phyloP scores from a whole-genome alignment of 2,113 vertebrate species.

The Gobiocypris rarus region DNA sequence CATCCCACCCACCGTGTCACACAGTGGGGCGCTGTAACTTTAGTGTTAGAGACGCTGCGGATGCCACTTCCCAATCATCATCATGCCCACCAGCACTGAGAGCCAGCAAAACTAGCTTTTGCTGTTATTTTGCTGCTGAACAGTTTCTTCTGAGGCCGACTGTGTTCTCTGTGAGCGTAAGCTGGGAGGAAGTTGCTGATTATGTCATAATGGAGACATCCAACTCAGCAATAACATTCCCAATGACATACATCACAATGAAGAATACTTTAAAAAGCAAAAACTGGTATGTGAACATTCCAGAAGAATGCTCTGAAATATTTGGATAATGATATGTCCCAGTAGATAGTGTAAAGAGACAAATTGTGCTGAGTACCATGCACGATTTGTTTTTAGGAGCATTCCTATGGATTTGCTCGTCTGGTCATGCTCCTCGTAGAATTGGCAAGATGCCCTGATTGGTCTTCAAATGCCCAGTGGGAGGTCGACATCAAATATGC shows the following conservation, averaged over 20 bases:
- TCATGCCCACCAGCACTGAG: not conserved
- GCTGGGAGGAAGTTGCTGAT: not conserved
- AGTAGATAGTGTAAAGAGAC: slow-evolving; percentile 5
- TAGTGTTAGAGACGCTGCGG: slow-evolving; percentile 62
- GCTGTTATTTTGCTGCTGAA: slow-evolving; percentile 5
- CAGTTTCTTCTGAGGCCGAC: not conserved
- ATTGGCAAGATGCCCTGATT: slow-evolving; percentile 5
- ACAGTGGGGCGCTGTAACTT: slow-evolving; percentile 66
- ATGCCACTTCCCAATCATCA: slow-evolving; percentile 56
- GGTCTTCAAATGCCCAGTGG: slow-evolving; percentile 6
- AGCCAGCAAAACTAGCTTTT: not conserved
- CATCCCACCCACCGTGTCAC: slow-evolving; percentile 73
- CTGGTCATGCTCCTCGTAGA: slow-evolving; percentile 25
- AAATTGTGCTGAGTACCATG: slow-evolving; percentile 61
- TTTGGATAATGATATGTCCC: not conserved
- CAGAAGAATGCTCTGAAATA: not conserved
- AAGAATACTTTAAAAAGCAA: slow-evolving; percentile 7
- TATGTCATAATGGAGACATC: not conserved
- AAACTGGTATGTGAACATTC: not conserved
- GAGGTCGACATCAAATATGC: slow-evolving; percentile 10
- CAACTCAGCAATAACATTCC: not conserved
- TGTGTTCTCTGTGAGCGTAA: not conserved
- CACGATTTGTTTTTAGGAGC: slow-evolving; percentile 38
- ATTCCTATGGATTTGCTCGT: slow-evolving; percentile 30
- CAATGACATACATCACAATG: not conserved